Evolutionary conservation across 2,113 vertebrate genomes (phyloP), one percentile per base, ranked within the genome.

Genomic region (Microcebus murinus): DNA sequence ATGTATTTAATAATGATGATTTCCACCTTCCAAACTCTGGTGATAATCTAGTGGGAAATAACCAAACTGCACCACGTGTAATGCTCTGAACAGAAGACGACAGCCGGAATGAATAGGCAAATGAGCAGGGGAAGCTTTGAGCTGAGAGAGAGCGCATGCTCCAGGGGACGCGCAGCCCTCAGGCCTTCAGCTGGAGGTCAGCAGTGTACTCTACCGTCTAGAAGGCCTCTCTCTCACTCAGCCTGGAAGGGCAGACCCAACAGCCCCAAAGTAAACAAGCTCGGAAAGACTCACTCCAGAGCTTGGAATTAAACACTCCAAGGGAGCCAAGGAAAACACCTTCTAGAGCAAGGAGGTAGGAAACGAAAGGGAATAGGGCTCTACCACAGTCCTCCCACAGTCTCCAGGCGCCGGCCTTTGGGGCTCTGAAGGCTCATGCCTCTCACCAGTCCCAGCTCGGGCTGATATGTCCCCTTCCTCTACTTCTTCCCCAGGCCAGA

Each of bases 1-100:
- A 94, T 83, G 61, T 85, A 94, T 89, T 97, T 95, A 92, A 94
- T 92, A 81, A 87, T 0, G 13, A 45, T 88, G 77, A 74, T 45
- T 80, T 93, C 87, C 71, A 88, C 42, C 48, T 83, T 86, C 81
- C 3, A 17, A 90, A 80, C 57, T 80, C 80, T n/a, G 48, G 80
- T 0, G 73, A 61, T 89, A 68, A 65, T 70, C 87, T 42, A 42
- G 80, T 52, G 48, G 52, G 71, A 68, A 71, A 87, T 29, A 88
- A 91, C 11, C 80, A 65, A 61, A 82, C 57, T 61, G 59, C 3
- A 10, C 14, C 61, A 59, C 57, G 18, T n/a, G 57, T n/a, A 59
- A 39, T 13, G 50, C 42, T 59, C 86, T 39, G 39, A 76, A 83
- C 34, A 93, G 52, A 77, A 20, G 3, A 52, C 71, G 59, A 20